Percentiles rank a stretch among this genome's conserved stretches.
phyloP scores from a whole-genome alignment of 1,140 invertebrate species.

The Phortica variegata region DNA sequence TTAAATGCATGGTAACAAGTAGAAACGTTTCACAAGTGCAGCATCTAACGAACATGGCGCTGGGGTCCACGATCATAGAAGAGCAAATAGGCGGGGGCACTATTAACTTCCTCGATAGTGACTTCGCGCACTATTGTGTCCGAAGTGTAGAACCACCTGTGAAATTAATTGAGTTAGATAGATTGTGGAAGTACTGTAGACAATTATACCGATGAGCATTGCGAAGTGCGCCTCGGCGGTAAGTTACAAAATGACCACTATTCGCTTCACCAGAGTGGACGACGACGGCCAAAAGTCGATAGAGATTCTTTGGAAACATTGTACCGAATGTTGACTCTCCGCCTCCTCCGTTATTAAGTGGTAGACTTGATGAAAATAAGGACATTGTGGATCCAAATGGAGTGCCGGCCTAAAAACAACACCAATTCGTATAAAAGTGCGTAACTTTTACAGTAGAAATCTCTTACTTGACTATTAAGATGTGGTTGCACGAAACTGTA shows the following conservation, averaged over 20 bases:
- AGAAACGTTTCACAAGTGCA: too few species aligned
- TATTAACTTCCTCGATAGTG: conserved; percentile 65
- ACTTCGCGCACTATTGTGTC: conserved; percentile 69
- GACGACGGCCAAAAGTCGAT: conserved; percentile 80
- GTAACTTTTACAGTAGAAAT: not conserved
- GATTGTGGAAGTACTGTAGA: not conserved
- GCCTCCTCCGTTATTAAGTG: conserved; percentile 38
- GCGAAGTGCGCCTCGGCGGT: conserved; percentile 70
- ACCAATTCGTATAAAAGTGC: not conserved
- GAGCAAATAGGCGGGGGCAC: conserved; percentile 67
- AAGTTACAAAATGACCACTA: conserved; percentile 91
- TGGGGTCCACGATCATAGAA: conserved; percentile 65
- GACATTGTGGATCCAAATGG: conserved; percentile 56
- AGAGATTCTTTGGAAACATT: conserved; percentile 60
- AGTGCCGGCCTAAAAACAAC: conserved; percentile 38
- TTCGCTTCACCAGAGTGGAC: conserved; percentile 84
- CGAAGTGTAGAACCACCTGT: conserved; percentile 69
- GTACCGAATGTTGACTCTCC: conserved; percentile 40
- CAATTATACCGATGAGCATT: conserved; percentile 59
- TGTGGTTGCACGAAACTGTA: conserved; percentile 69
- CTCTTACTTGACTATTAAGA: conserved; percentile 56
- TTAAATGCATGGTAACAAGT: too few species aligned
- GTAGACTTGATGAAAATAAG: conserved; percentile 48
- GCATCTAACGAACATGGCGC: conserved; percentile 25
- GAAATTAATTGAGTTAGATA: not conserved